phyloP scores from a whole-genome alignment of 2,797 vertebrate genomes.

The Podargus strigoides region DNA sequence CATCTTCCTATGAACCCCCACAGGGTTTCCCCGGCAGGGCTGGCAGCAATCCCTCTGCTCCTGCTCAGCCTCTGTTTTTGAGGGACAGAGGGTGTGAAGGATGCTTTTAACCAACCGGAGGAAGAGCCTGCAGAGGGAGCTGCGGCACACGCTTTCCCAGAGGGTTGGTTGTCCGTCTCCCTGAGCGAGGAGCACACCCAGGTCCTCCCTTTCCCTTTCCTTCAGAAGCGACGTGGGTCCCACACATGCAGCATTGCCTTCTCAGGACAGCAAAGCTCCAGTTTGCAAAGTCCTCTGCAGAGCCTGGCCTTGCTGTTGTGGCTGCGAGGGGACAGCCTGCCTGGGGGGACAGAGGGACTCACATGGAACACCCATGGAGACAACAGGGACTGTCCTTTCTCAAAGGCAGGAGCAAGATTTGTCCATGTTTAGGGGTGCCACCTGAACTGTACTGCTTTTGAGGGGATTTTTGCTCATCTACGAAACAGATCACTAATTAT shows the following conservation, averaged over 20 bases:
- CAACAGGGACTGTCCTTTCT: background rate
- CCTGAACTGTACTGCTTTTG: rapidly evolving
- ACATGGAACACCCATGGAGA: background rate
- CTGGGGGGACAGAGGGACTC: background rate
- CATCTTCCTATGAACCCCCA: background rate
- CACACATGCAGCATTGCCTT: background rate
- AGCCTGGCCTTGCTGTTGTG: rapidly evolving
- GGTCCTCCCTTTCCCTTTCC: background rate
- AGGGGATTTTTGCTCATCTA: rapidly evolving
- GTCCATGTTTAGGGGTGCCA: background rate
- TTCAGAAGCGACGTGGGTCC: background rate
- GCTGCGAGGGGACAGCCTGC: rapidly evolving
- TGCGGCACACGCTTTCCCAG: background rate
- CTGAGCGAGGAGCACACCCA: background rate
- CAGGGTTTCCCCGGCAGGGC: rapidly evolving
- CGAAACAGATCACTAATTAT: background rate
- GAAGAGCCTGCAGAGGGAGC: background rate
- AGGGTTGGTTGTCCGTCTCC: background rate
- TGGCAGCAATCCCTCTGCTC: background rate
- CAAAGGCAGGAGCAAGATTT: background rate
- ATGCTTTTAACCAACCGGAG: background rate
- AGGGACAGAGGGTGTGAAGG: rapidly evolving
- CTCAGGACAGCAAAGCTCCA: background rate
- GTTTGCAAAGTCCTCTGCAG: background rate
- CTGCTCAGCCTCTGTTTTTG: background rate